phyloP scores from a whole-genome alignment of 2,797 vertebrate species.

The Crenuchus spilurus region DNA sequence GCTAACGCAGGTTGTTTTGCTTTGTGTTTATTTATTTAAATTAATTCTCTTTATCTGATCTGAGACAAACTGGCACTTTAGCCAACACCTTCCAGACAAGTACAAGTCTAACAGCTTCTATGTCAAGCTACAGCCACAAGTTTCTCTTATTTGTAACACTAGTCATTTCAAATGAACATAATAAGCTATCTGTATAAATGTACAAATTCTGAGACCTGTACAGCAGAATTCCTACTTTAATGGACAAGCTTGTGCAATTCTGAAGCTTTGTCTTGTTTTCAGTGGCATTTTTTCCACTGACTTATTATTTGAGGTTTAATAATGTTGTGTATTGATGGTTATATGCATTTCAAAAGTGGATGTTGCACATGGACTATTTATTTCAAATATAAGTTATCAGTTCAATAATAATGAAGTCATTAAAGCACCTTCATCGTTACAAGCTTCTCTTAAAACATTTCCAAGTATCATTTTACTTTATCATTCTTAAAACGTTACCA shows the following conservation, averaged over 20 bases:
- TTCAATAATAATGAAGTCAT: constrained; percentile 3
- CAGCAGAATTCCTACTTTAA: constrained; percentile 32
- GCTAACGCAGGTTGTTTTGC: constrained; percentile 24
- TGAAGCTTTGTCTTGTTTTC: constrained; percentile 30
- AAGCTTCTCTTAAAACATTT: background rate
- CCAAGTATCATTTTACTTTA: too few relatives aligned
- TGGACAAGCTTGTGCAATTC: constrained; percentile 10
- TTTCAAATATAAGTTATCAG: constrained; percentile 16
- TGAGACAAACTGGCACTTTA: constrained; percentile 34
- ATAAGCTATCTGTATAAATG: constrained; percentile 39
- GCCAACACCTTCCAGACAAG: background rate
- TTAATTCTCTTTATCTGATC: constrained; percentile 27
- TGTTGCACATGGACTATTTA: background rate
- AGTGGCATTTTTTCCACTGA: constrained; percentile 36
- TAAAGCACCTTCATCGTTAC: constrained; percentile 10
- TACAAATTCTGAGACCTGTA: constrained; percentile 31
- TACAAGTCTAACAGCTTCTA: background rate
- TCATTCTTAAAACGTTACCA: too few relatives aligned
- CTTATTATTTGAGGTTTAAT: constrained; percentile 19
- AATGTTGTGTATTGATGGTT: background rate
- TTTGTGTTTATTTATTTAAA: constrained; percentile 5
- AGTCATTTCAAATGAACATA: background rate
- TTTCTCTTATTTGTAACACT: background rate
- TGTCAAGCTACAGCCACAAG: background rate
- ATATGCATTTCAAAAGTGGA: background rate